Evolutionary conservation across 1,140 invertebrate species (phyloP).

Genomic region (Ips nitidus): DNA sequence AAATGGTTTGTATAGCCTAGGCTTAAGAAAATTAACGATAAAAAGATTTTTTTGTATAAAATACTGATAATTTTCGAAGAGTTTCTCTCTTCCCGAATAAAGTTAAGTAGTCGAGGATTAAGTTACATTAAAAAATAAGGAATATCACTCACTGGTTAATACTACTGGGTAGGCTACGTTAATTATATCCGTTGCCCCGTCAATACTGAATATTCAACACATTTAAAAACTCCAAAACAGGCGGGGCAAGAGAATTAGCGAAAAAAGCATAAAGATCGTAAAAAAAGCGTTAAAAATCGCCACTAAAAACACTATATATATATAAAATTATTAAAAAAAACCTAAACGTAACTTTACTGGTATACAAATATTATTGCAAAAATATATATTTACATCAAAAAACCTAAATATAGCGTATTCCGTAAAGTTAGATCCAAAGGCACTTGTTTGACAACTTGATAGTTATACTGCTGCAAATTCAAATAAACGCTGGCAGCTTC

Average conservation of each 20-base stretch:
- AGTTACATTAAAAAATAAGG: slow-evolving; percentile 21
- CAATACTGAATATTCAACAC: slow-evolving; percentile 9
- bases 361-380: slow-evolving; percentile 33
- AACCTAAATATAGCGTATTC: slow-evolving; percentile 19
- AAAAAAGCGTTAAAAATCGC: slow-evolving; percentile 30
- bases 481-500: not conserved
- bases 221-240: slow-evolving; percentile 1
- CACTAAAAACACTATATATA: slow-evolving; percentile 16
- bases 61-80: slow-evolving; percentile 24
- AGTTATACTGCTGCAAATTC: not conserved
- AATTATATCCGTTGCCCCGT: slow-evolving; percentile 8
- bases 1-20: slow-evolving; percentile 16
- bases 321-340: slow-evolving; percentile 29
- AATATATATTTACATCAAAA: slow-evolving; percentile 27
- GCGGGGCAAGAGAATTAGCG: slow-evolving; percentile 13
- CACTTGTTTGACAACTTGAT: too few species aligned
- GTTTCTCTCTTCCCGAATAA: not conserved
- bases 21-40: slow-evolving; percentile 17
- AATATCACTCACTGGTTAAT: slow-evolving; percentile 37
- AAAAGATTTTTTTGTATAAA: slow-evolving; percentile 23
- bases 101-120: slow-evolving; percentile 27
- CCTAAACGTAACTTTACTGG: slow-evolving; percentile 24
- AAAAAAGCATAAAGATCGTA: slow-evolving; percentile 17
- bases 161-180: slow-evolving; percentile 30
- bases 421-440: too few species aligned